Conservation (phyloP, 1,140 invertebrate genomes). For the Copidosoma floridanum region DNA sequence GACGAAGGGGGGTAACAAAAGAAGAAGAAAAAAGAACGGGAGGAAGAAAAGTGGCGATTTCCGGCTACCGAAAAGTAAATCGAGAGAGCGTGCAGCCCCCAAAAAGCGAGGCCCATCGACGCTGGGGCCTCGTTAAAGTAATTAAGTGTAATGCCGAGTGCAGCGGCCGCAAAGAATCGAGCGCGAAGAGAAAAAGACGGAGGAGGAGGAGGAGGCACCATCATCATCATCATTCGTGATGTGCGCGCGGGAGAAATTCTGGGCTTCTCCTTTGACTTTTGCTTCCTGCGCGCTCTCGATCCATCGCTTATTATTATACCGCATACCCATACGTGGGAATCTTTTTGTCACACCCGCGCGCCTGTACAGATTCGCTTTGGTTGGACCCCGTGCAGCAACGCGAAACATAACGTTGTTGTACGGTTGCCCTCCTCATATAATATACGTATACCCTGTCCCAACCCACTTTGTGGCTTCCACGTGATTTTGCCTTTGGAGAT, state of each 20-base stretch:
- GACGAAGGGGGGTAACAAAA: not conserved
- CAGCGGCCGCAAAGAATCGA: not conserved
- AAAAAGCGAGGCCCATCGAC: not conserved
- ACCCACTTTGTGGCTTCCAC: not conserved
- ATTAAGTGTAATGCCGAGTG: constrained; percentile 14
- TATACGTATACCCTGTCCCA: too few species aligned
- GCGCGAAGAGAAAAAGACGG: too few species aligned
- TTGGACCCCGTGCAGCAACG: not conserved
- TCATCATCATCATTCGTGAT: constrained; percentile 10
- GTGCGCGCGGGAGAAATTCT: not conserved
- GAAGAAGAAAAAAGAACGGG: too few species aligned
- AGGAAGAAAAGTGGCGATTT: constrained; percentile 20
- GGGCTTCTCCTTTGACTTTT: not conserved
- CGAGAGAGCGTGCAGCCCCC: not conserved
- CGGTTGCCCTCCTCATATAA: not conserved
- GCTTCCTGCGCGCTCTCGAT: not conserved
- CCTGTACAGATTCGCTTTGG: not conserved
- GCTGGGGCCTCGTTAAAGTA: constrained; percentile 28
- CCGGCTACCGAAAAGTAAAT: constrained; percentile 23
- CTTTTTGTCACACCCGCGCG: constrained; percentile 7
- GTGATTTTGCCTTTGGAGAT: not conserved
- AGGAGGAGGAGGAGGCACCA: too few species aligned
- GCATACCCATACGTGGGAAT: constrained; percentile 19
- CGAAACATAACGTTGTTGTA: not conserved
- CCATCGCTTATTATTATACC: not conserved